phyloP scores from a whole-genome alignment of 2,113 vertebrate species.

The Gymnarchus niloticus region DNA sequence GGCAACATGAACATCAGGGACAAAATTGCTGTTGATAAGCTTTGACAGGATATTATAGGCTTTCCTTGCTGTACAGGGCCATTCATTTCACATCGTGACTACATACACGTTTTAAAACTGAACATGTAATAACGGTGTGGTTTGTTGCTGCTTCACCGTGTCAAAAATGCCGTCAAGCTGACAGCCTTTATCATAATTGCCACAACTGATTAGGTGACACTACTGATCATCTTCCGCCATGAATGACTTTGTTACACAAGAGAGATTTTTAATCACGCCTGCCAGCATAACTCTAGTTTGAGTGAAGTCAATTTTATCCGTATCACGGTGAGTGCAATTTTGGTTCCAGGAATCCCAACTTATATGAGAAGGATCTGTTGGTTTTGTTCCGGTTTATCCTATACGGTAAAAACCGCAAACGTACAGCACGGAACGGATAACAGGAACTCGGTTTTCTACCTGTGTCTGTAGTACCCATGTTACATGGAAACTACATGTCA shows the following conservation, averaged over 20 bases:
- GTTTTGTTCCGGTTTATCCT: background rate
- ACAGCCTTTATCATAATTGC: background rate
- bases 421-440: background rate
- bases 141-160: too few relatives aligned
- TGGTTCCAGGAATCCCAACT: background rate
- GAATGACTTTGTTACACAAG: too few relatives aligned
- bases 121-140: background rate
- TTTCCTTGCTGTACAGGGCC: background rate
- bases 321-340: background rate
- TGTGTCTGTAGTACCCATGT: slow-evolving; percentile 15
- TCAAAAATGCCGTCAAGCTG: background rate
- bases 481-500: slow-evolving; percentile 9
- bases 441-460: background rate
- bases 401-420: background rate
- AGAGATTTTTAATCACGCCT: background rate
- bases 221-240: background rate
- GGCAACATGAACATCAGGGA: background rate
- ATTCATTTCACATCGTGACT: background rate
- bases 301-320: background rate
- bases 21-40: background rate
- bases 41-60: background rate
- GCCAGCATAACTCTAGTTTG: background rate
- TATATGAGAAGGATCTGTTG: background rate
- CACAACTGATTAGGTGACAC: background rate
- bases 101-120: background rate